Base-by-base conservation (phyloP, 2,888 invertebrate genomes). In the Lordiphosa andalusiaca region DNA sequence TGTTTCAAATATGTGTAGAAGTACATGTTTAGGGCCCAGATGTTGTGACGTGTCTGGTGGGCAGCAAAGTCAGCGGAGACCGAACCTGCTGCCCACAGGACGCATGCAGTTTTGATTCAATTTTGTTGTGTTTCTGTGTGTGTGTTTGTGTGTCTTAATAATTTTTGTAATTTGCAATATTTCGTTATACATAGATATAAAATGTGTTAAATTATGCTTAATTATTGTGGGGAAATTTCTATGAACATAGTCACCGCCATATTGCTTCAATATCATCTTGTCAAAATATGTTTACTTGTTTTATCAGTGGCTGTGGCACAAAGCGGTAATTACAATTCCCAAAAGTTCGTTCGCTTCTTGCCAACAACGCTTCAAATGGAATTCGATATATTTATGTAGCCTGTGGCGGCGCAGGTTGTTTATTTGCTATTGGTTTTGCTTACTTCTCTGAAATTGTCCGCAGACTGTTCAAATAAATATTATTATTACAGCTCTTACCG, bases 191-290 rank as follows among this genome's bases (percentile, higher is more conserved):
- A 41, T 44, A 16, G 39, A 9, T 57, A 16, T 25, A 25, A 12
- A 13, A 7, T 53, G 30, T 56, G 46, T 54, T 47, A 39, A 44
- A 21, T 59, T 59, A 59, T 41, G 64, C 56, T 56, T 56, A 61
- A 71, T 67, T 44, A 66, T 36, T 54, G 54, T 61, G 60, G 47
- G 58, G 58, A n/a, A 46, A 23, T 64, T 60, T 64, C 74, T 77
- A 63, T 73, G 81, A 77, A 88, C 86, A 88, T 86, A 87, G 78
- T 88, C 88, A 89, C 89, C 89, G 89, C 89, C 89, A 89, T 89
- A 89, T 89, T 89, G 89, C 89, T 89, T 89, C 75, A 81, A 73
- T 81, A 81, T 81, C 80, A 74, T 73, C 75, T 75, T 78, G 80
- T 80, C 80, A 64, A 63, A 68, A 48, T 51, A 42, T 74, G 23